Conservation (phyloP, 2,797 vertebrate species). For the Salarias fasciatus region DNA sequence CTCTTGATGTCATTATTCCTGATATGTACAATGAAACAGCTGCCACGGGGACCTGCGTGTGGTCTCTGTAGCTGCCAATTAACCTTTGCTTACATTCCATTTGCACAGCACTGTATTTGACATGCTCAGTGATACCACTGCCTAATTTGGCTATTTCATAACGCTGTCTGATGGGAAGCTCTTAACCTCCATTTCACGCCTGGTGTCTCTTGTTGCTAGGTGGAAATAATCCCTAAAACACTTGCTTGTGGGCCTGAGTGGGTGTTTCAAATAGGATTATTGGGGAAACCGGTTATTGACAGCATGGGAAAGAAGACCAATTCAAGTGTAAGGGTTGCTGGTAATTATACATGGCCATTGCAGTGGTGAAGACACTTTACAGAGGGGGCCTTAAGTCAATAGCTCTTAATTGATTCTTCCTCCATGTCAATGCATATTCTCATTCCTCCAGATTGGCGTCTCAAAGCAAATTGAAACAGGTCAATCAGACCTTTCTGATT, state of each 20-base stretch:
- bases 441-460: no score
- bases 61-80: slow-evolving; percentile 58
- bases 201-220: slow-evolving; percentile 71
- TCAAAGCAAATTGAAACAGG: no score
- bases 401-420: not conserved
- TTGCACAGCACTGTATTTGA: slow-evolving; percentile 31
- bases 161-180: slow-evolving; percentile 62
- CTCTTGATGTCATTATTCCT: slow-evolving; percentile 26
- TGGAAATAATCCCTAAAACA: slow-evolving; percentile 60
- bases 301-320: slow-evolving; percentile 14
- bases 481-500: no score
- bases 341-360: slow-evolving; percentile 2
- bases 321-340: slow-evolving; percentile 23
- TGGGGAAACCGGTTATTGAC: slow-evolving; percentile 43
- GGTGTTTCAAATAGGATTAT: slow-evolving; percentile 66
- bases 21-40: slow-evolving; percentile 41
- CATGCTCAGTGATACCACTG: slow-evolving; percentile 44
- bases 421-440: no score
- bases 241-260: slow-evolving; percentile 59
- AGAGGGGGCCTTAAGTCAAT: not conserved
- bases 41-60: slow-evolving; percentile 52
- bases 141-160: slow-evolving; percentile 63
- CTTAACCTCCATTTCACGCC: slow-evolving; percentile 64
- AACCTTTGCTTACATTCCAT: slow-evolving; percentile 68
- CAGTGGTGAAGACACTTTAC: slow-evolving; percentile 1